These are phyloP conservation scores for Luperina nickerlii DNA, from an alignment of 2,888 invertebrate genomes.

Conservation along the genomic window DNA sequence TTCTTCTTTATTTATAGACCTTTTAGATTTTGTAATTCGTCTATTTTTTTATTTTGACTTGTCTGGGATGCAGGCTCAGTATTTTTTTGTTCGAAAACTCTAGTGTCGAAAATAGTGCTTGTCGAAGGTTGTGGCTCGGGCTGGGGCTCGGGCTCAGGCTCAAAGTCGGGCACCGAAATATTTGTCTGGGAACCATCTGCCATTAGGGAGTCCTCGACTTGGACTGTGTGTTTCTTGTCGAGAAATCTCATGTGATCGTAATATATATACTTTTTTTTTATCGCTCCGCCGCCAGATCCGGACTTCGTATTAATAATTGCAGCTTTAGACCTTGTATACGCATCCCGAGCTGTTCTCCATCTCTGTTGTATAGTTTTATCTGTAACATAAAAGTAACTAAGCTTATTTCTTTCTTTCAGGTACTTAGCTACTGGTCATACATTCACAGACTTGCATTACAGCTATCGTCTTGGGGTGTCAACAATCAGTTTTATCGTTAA, in stretches of 20 bases:
- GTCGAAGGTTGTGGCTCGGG: conserved; percentile 26
- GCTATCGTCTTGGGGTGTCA: conserved; percentile 30
- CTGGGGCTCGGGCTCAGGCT: conserved; percentile 17
- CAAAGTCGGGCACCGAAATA: conserved; percentile 30
- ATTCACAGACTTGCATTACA: conserved; percentile 26
- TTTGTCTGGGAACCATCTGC: conserved; percentile 28
- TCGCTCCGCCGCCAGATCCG: conserved; percentile 27
- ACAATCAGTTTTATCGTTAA: conserved; percentile 28
- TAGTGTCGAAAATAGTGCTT: conserved; percentile 28
- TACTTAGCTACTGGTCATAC: conserved; percentile 29
- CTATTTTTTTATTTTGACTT: conserved; percentile 35
- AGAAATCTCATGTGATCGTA: conserved; percentile 26
- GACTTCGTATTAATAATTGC: conserved; percentile 24
- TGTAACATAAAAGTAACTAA: conserved; percentile 32
- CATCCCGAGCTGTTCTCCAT: conserved; percentile 49
- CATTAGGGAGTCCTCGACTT: conserved; percentile 25
- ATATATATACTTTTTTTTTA: conserved; percentile 32
- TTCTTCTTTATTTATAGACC: conserved; percentile 39
- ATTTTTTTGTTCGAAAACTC: conserved; percentile 27
- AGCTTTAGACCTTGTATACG: conserved; percentile 32
- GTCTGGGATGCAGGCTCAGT: conserved; percentile 28
- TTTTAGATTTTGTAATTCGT: conserved; percentile 39
- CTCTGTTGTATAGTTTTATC: conserved; percentile 45
- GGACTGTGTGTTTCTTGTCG: conserved; percentile 24
- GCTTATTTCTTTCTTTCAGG: conserved; percentile 25